These are phyloP conservation scores for Tadarida brasiliensis DNA, from an alignment of 2,797 vertebrate species.

Conservation along the genomic window DNA sequence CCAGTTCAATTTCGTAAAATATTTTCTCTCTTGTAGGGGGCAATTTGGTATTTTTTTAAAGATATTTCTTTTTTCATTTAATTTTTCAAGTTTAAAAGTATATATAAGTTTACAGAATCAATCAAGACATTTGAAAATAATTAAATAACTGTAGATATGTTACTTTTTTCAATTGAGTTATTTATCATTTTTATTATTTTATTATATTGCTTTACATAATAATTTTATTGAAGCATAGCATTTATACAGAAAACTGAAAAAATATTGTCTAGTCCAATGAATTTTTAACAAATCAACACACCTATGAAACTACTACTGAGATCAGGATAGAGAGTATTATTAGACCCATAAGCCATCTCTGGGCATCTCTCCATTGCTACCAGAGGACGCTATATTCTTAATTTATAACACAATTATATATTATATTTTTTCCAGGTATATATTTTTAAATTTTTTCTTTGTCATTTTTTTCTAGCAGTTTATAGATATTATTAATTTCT, in stretches of 20 bases:
- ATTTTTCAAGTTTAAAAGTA: neutral
- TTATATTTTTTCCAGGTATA: neutral
- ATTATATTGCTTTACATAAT: neutral
- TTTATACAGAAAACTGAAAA: neutral
- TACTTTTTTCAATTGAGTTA: neutral
- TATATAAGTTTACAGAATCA: neutral
- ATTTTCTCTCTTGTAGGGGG: neutral
- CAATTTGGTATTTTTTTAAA: neutral
- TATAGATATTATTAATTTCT: neutral
- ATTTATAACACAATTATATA: neutral
- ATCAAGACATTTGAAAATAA: neutral
- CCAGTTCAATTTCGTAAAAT: neutral
- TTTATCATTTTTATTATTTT: neutral
- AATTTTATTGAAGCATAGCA: neutral
- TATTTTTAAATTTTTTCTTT: neutral
- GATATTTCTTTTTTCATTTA: neutral
- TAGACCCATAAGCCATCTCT: neutral
- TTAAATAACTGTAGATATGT: neutral
- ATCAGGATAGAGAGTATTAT: neutral
- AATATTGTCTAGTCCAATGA: neutral
- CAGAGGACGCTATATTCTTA: neutral
- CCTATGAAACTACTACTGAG: neutral
- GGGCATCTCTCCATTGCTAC: neutral
- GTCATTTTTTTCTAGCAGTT: neutral
- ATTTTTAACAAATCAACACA: neutral